Evolutionary conservation across 2,888 invertebrate genomes (phyloP), one percentile per base, ranked within the genome.

Genomic region (Ichneumoninae sp.): DNA sequence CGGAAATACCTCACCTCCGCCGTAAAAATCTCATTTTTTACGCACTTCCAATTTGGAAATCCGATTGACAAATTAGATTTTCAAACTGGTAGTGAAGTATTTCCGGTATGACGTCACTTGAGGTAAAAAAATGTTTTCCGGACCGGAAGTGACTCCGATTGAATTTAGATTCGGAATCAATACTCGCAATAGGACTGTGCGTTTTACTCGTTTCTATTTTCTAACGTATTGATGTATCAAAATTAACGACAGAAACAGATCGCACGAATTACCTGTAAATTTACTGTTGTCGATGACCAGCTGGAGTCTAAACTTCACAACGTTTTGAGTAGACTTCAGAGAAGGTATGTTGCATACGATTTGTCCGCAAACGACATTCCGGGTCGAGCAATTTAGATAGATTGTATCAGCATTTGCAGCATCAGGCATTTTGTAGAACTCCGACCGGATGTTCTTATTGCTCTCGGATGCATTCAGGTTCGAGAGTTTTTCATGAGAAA

Each of bases 381-480:
- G 19, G 0, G 80, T 83, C 0, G 91, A 88, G 78, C 91, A 92
- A 83, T 91, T 90, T 5, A 92, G 74, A 79, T 89, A 82, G 70
- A 87, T 69, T 54, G 60, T 52, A 70, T 85, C 65, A 33, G 74
- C 71, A 66, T 80, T 68, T 3, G 54, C 47, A 6, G 52, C 60
- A 13, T 79, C 79, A 52, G 75, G 8, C 40, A 60, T 75, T 3
- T 68, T 75, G 10, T 84, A 60, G 16, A 52, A 71, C 16, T 84
- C 75, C 33, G 82, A 36, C n/a, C 26, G 66, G 66, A 16, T 47
- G 40, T 65, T 65, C 22, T 50, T 7, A 10, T 75, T 57, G 22
- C 13, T 66, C 40, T 77, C 33, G 16, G 50, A 4, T 62, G 54
- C 50, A 10, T n/a, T 81, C 6, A 50, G 10, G 22, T 66, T 22